phyloP scores from a whole-genome alignment of 2,113 vertebrate genomes.

The Otis tarda region DNA sequence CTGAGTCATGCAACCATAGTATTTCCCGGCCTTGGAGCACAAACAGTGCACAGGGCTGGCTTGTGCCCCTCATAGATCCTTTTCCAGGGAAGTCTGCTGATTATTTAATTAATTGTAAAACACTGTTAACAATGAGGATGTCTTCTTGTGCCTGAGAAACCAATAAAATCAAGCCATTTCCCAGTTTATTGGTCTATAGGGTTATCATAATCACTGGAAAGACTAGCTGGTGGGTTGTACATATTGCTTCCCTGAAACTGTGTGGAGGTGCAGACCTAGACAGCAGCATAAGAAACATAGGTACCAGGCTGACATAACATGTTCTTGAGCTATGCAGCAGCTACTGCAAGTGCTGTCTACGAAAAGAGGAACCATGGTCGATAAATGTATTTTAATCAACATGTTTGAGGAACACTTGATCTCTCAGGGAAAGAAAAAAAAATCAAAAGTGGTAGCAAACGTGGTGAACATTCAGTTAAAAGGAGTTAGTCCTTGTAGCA shows the following conservation, averaged over 20 bases:
- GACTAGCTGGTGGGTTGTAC: conserved; percentile 42
- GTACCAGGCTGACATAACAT: conserved; percentile 24
- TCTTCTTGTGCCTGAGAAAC: conserved; percentile 36
- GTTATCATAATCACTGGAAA: conserved; percentile 43
- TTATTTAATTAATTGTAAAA: conserved; percentile 54
- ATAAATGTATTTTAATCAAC: conserved; percentile 63
- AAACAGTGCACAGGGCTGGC: background rate
- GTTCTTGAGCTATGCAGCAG: conserved; percentile 16
- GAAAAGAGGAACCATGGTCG: conserved; percentile 4
- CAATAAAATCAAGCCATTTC: conserved; percentile 47
- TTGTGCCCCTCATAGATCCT: background rate
- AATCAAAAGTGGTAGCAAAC: background rate
- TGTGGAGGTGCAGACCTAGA: conserved; percentile 40
- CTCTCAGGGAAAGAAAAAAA: background rate
- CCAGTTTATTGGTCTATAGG: conserved; percentile 45
- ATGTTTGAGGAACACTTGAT: background rate
- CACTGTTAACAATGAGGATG: conserved; percentile 10
- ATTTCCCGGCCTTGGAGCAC: background rate
- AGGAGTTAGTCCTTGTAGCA: background rate
- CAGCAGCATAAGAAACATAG: conserved; percentile 47
- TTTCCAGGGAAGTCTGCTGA: background rate
- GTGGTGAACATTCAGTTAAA: background rate
- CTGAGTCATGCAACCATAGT: background rate
- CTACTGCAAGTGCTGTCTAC: conserved; percentile 21
- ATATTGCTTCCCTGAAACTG: conserved; percentile 61